Evolutionary conservation across 53 echinoderm and acorn worm species (phyloP), one percentile per base, ranked within the genome.

Genomic region (Antedon mediterranea): DNA sequence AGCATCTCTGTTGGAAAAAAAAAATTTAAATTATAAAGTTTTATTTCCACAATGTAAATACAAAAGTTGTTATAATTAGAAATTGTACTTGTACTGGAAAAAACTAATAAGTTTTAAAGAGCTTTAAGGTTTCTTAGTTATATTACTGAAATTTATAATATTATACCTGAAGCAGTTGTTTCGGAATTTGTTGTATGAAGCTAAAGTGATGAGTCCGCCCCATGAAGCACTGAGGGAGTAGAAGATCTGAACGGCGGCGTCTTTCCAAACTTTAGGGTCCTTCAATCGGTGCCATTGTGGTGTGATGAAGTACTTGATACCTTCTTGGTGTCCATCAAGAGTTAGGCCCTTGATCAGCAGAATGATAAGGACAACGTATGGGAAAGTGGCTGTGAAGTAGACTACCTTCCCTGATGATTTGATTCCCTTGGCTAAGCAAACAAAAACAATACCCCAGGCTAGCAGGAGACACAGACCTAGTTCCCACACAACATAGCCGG

Each of bases 331-430:
- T 1, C 92, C 92, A 28, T 83, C 83, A 30, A 92, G 71, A 0
- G 92, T 92, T 34, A 92, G 43, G 8, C 92, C 92, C 28, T 89
- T 84, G 86, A 92, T 86, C 33, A 92, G 80, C 28, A 92, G 84
- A 31, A 92, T 92, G 34, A 92, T 83, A 43, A 92, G 89, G 23
- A 92, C 92, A 7, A 86, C 31, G 71, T 92, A 92, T 1, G 92
- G 92, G 82, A 92, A 92, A 72, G 84, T 86, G 32, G 92, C 92
- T 13, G 92, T 92, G 75, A 92, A 92, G 81, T 92, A 92, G n/a
- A 92, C 92, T 28, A 92, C 88, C 86, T 93, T 93, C 43, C 93
- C 93, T 3, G 93, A 93, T 57, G 88, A 81, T 78, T 93, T 93
- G 77, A 93, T 88, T 0, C 93, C 93, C 43, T 80, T 90, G 18